A percentile compares a stretch with the other conserved stretches of the same genome.
Evolutionary conservation across 2,113 vertebrate species (phyloP).

Genomic region (Tor tambroides): DNA sequence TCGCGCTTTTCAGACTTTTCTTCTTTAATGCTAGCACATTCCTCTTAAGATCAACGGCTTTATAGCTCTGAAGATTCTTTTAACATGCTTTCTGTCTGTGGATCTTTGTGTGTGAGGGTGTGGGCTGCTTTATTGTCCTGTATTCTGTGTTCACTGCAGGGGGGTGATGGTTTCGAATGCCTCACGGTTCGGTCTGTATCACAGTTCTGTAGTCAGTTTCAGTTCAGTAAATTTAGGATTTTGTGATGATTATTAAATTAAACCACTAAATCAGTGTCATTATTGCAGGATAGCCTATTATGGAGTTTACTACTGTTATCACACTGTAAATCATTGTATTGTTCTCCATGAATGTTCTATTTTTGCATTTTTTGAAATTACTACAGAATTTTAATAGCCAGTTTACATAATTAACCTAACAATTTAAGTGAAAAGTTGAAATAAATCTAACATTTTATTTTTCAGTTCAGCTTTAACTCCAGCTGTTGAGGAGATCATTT

Average conservation of each 20-base stretch:
- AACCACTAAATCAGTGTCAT: background rate
- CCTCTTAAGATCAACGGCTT: background rate
- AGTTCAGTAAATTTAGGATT: background rate
- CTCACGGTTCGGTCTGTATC: background rate
- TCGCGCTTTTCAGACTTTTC: background rate
- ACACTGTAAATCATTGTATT: too few relatives aligned
- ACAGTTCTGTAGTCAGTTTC: background rate
- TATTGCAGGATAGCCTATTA: background rate
- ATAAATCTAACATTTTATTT: background rate
- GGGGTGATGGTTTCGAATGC: background rate
- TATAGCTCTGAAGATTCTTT: background rate
- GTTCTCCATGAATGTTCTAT: too few relatives aligned
- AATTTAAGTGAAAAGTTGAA: background rate
- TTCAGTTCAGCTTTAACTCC: background rate
- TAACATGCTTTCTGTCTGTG: slow-evolving; percentile 37
- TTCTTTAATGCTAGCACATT: background rate
- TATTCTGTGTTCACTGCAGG: background rate
- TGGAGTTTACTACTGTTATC: too few relatives aligned
- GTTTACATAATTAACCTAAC: background rate
- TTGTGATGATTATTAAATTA: background rate
- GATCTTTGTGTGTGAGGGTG: slow-evolving; percentile 7
- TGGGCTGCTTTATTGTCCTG: slow-evolving; percentile 8
- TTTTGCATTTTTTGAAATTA: too few relatives aligned
- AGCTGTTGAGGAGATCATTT: background rate
- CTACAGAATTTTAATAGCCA: too few relatives aligned